phyloP scores from a whole-genome alignment of 2,888 invertebrate genomes.

The Allacma fusca region DNA sequence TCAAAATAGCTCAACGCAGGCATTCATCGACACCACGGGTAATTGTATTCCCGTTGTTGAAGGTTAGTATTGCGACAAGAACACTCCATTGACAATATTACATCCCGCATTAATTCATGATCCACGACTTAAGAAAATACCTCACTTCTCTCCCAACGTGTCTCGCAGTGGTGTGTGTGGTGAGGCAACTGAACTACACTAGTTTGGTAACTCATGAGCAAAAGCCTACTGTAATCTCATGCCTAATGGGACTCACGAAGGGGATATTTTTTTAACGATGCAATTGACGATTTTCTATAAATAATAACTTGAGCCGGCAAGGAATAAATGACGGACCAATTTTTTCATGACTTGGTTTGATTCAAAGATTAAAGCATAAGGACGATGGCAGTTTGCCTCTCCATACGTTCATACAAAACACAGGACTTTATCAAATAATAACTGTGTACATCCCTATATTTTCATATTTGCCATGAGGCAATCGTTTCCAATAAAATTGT shows the following conservation, averaged over 20 bases:
- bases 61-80: background rate
- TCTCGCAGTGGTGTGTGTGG: no score
- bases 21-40: background rate
- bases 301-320: background rate
- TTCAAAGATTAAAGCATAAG: background rate
- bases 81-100: background rate
- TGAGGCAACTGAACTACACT: background rate
- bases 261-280: slow-evolving; percentile 7
- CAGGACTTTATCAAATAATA: no score
- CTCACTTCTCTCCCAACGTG: no score
- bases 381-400: no score
- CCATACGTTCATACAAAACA: no score
- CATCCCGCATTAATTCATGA: background rate
- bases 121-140: background rate
- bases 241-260: background rate
- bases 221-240: background rate
- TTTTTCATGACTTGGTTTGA: background rate
- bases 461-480: no score
- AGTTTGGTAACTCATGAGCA: no score
- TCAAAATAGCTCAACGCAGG: background rate
- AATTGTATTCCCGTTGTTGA: slow-evolving; percentile 1
- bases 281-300: slow-evolving; percentile 7
- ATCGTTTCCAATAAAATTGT: background rate
- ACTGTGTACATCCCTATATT: no score
- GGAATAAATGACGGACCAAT: background rate